Conservation (phyloP, 2,888 invertebrate genomes). For the Macrosiphum euphorbiae region DNA sequence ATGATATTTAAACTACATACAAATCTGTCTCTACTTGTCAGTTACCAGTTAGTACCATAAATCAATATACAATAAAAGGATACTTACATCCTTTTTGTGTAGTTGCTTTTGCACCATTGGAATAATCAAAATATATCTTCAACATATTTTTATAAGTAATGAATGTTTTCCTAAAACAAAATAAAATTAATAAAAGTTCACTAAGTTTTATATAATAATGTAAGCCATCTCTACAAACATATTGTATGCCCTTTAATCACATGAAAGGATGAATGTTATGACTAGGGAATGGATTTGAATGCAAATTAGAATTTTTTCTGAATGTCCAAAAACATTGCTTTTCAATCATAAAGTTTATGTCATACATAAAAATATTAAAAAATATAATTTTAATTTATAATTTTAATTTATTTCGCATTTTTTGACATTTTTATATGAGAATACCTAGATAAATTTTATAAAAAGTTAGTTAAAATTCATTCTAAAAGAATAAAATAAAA, state of each 20-base stretch:
- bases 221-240: background rate
- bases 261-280: background rate
- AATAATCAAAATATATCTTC: slow-evolving; percentile 51
- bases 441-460: too few species aligned
- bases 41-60: background rate
- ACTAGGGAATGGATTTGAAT: background rate
- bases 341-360: too few species aligned
- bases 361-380: too few species aligned
- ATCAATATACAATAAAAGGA: slow-evolving; percentile 26
- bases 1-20: background rate
- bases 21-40: background rate
- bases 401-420: too few species aligned
- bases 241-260: background rate
- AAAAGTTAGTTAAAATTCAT: too few species aligned
- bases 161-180: slow-evolving; percentile 56
- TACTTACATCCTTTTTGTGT: slow-evolving; percentile 52
- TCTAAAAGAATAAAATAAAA: too few species aligned
- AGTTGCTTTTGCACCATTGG: background rate
- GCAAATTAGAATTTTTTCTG: too few species aligned
- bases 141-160: slow-evolving; percentile 44
- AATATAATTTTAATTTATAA: too few species aligned
- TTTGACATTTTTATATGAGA: too few species aligned
- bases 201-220: background rate
- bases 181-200: background rate
- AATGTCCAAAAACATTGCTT: too few species aligned